Conservation (phyloP, 2,113 vertebrate species). For the Lanius collurio region DNA sequence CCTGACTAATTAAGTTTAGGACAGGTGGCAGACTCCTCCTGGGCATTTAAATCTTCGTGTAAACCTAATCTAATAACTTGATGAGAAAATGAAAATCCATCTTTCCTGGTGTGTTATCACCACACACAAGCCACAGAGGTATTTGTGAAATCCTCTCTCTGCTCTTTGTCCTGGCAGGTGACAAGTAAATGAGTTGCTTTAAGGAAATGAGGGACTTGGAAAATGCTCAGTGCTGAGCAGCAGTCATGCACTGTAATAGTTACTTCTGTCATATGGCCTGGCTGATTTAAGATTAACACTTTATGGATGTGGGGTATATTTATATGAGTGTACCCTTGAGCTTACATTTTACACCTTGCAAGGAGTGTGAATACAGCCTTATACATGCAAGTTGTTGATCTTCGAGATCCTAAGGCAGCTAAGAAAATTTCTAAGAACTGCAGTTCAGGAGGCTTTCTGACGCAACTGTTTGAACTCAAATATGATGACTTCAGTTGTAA, state of each 20-base stretch:
- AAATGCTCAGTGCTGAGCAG: not conserved
- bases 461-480: not conserved
- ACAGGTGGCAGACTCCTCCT: constrained; percentile 46
- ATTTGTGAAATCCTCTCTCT: not conserved
- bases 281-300: constrained; percentile 35
- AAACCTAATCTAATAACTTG: constrained; percentile 35
- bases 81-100: constrained; percentile 51
- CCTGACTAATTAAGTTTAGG: constrained; percentile 44
- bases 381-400: not conserved
- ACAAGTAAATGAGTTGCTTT: constrained; percentile 4
- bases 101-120: not conserved
- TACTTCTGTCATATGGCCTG: not conserved
- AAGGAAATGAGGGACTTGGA: constrained; percentile 9
- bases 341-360: not conserved
- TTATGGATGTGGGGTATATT: not conserved
- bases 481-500: not conserved
- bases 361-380: not conserved
- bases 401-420: not conserved
- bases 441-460: not conserved
- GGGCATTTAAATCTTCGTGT: constrained; percentile 24
- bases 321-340: not conserved
- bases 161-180: constrained; percentile 13
- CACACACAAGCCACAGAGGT: not conserved
- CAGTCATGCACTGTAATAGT: not conserved
- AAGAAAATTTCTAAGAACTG: not conserved